A percentile compares a stretch with the other conserved stretches of the same genome.
phyloP scores from a whole-genome alignment of 2,113 vertebrate species.

The Nicator chloris region DNA sequence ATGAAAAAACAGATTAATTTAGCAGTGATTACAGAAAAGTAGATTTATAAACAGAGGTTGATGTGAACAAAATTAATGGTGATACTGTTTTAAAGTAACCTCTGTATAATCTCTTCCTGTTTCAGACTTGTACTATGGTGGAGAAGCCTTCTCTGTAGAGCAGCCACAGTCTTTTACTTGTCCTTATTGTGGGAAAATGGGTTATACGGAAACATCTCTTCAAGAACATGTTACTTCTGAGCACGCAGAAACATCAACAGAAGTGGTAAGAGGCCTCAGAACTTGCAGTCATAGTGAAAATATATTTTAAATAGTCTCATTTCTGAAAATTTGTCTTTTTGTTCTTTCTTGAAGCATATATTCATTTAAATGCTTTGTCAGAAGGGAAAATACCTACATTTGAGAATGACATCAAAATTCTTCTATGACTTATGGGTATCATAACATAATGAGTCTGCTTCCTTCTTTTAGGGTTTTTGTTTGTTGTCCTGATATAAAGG shows the following conservation, averaged over 20 bases:
- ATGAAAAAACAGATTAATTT: neutral
- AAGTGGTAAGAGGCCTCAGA: constrained; percentile 40
- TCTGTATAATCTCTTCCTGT: neutral
- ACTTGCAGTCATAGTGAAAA: neutral
- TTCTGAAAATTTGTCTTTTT: neutral
- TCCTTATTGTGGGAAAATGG: constrained; percentile 99
- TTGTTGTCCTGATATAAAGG: neutral
- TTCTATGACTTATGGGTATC: neutral
- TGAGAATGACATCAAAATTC: neutral
- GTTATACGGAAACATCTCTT: constrained; percentile 17
- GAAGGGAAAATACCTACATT: neutral
- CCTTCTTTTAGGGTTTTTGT: neutral
- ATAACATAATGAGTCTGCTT: neutral
- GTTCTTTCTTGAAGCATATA: neutral
- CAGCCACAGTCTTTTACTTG: constrained; percentile 98
- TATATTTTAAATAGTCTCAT: neutral
- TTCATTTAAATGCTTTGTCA: neutral
- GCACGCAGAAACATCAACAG: neutral
- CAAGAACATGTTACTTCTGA: neutral
- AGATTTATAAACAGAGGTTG: neutral
- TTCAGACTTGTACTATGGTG: constrained; percentile 97
- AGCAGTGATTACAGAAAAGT: neutral
- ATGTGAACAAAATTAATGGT: neutral
- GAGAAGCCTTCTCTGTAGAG: constrained; percentile 98
- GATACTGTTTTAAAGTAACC: neutral